Evolutionary conservation across 1,140 invertebrate genomes (phyloP).

Genomic region (Aphis craccivora): DNA sequence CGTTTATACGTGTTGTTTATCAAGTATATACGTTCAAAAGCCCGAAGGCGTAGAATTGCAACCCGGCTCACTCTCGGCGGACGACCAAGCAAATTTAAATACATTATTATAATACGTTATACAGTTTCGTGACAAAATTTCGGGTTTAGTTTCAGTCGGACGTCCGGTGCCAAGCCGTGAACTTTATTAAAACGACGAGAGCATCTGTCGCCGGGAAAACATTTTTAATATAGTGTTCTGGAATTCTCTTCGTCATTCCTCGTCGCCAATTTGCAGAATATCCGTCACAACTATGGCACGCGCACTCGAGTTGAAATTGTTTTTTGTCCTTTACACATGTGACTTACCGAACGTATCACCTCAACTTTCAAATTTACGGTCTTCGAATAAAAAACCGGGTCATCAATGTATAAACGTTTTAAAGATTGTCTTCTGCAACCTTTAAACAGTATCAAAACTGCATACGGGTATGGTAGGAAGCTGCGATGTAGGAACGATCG

Average conservation of each 20-base stretch:
- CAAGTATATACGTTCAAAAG: not conserved
- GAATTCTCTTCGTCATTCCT: not conserved
- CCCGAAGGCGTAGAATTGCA: not conserved
- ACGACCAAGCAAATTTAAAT: not conserved
- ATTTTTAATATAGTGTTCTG: slow-evolving; percentile 30
- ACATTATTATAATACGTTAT: slow-evolving; percentile 15
- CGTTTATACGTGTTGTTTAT: not conserved
- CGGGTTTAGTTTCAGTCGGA: not conserved
- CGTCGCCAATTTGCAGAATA: not conserved
- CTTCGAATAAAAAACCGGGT: not conserved
- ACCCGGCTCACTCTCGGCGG: not conserved
- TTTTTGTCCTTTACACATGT: not conserved
- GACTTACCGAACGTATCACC: not conserved
- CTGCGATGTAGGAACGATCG: too few species aligned
- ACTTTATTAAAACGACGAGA: slow-evolving; percentile 19
- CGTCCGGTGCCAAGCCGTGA: not conserved
- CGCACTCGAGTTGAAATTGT: not conserved
- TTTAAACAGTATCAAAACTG: too few species aligned
- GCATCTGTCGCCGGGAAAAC: not conserved
- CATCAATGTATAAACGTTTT: not conserved
- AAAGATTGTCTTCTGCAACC: too few species aligned
- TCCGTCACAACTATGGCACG: not conserved
- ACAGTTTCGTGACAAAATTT: not conserved
- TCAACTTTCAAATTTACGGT: not conserved
- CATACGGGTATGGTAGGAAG: too few species aligned